These are phyloP conservation scores for Sciurus vulgaris DNA, from an alignment of 2,797 vertebrate species.

Conservation along the genomic window DNA sequence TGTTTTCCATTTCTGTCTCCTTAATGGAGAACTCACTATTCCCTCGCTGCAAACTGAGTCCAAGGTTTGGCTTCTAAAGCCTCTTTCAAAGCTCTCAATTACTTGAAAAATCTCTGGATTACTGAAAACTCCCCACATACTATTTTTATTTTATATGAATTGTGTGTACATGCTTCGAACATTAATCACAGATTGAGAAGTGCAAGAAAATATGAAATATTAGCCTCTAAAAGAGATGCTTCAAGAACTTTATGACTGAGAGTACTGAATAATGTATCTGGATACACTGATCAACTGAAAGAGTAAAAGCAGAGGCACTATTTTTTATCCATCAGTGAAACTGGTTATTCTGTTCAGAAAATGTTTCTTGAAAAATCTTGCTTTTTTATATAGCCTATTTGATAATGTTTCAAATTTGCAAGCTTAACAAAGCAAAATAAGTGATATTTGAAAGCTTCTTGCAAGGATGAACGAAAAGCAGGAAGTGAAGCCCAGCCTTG, in stretches of 20 bases:
- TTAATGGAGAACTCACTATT: slow-evolving; percentile 52
- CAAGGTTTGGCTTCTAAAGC: slow-evolving; percentile 64
- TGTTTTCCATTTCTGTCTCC: slow-evolving; percentile 71
- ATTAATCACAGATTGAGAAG: slow-evolving; percentile 4
- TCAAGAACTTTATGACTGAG: not conserved
- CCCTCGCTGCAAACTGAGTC: slow-evolving; percentile 11
- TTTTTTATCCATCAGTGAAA: not conserved
- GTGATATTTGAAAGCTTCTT: not conserved
- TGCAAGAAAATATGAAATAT: slow-evolving; percentile 25
- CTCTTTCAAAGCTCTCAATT: slow-evolving; percentile 59
- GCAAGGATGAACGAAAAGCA: not conserved
- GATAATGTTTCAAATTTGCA: slow-evolving; percentile 28
- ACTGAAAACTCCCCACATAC: slow-evolving; percentile 37
- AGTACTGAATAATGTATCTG: slow-evolving; percentile 20
- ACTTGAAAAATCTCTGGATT: slow-evolving; percentile 58
- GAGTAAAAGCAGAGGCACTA: not conserved
- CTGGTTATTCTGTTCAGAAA: not conserved
- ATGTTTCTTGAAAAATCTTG: not conserved
- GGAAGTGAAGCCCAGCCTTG: not conserved
- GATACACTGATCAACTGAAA: not conserved
- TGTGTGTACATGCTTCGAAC: slow-evolving; percentile 24
- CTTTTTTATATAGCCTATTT: not conserved
- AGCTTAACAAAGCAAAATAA: not conserved
- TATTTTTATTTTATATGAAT: slow-evolving; percentile 65
- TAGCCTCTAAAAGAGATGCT: not conserved